phyloP scores from a whole-genome alignment of 2,113 vertebrate genomes.

The Notiomystis cincta region DNA sequence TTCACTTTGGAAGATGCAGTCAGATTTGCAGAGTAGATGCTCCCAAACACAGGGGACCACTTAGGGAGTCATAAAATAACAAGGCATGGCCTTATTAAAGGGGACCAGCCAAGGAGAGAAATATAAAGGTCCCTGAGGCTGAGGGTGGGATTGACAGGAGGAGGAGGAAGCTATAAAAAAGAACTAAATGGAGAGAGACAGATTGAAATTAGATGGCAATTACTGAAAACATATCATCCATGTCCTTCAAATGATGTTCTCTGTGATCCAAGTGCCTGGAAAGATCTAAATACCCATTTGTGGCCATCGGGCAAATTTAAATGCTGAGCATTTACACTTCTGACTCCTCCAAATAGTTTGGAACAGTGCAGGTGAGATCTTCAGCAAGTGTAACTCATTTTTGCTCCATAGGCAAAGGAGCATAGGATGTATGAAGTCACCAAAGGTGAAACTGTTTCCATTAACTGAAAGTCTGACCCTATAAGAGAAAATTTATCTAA shows the following conservation, averaged over 20 bases:
- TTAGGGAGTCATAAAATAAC: slow-evolving; percentile 33
- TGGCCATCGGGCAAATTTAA: not conserved
- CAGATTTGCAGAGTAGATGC: not conserved
- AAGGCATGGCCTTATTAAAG: not conserved
- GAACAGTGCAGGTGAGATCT: not conserved
- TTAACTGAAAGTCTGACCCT: not conserved
- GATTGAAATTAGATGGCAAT: slow-evolving; percentile 35
- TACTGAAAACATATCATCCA: slow-evolving; percentile 22
- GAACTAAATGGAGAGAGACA: slow-evolving; percentile 1
- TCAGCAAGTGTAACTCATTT: not conserved
- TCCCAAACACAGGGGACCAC: not conserved
- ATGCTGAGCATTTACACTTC: not conserved
- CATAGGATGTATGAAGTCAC: not conserved
- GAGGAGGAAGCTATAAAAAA: slow-evolving; percentile 10
- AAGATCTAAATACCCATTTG: slow-evolving; percentile 6
- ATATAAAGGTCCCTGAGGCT: not conserved
- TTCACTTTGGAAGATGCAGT: not conserved
- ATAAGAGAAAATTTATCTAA: not conserved
- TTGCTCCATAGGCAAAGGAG: not conserved
- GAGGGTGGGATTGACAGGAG: not conserved
- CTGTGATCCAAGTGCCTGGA: not conserved
- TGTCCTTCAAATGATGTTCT: slow-evolving; percentile 6
- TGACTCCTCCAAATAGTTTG: not conserved
- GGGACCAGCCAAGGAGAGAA: not conserved
- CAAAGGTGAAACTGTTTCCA: not conserved